phyloP scores from a whole-genome alignment of 2,113 vertebrate genomes.

The Holacanthus passer region DNA sequence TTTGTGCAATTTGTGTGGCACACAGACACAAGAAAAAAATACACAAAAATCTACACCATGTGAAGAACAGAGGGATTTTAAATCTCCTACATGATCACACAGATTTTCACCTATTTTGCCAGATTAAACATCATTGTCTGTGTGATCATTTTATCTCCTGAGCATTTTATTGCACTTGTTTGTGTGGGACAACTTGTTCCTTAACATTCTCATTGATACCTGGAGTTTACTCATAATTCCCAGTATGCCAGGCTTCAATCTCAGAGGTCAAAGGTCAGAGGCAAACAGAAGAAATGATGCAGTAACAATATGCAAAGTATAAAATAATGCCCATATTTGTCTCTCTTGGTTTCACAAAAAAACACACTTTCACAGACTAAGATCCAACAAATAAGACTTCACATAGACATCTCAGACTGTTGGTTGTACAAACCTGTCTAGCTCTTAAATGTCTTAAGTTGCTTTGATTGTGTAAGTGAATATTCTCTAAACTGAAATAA shows the following conservation, averaged over 20 bases:
- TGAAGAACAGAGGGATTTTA: background rate
- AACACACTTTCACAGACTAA: background rate
- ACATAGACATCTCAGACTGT: background rate
- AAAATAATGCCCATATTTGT: background rate
- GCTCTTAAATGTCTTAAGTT: background rate
- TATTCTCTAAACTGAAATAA: background rate
- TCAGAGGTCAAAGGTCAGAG: background rate
- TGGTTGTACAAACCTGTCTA: background rate
- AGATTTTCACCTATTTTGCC: background rate
- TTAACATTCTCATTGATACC: background rate
- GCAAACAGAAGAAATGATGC: background rate
- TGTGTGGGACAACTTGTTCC: background rate
- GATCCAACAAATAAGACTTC: background rate
- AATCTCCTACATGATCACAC: background rate
- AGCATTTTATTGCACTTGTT: background rate
- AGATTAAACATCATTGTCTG: too few species aligned
- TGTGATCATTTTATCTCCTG: background rate
- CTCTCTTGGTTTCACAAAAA: background rate
- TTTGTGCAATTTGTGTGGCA: background rate
- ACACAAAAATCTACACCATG: background rate
- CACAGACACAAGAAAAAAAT: background rate
- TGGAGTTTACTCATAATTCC: background rate
- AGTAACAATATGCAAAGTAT: background rate
- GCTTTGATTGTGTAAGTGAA: background rate
- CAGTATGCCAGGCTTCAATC: background rate